phyloP scores from a whole-genome alignment of 2,113 vertebrate species.

The Cebidichthys violaceus region DNA sequence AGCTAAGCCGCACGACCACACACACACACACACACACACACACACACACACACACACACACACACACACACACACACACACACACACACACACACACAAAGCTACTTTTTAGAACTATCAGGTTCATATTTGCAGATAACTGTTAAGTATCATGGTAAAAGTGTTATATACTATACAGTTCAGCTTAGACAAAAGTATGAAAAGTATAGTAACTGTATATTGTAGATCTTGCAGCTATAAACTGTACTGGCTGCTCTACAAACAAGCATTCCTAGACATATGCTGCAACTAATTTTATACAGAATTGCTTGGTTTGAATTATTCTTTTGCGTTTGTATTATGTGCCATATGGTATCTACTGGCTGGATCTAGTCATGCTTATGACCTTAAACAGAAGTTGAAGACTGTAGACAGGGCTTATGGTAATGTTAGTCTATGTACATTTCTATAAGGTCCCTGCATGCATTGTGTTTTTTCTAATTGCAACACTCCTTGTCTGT shows the following conservation, averaged over 20 bases:
- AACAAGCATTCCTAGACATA: background rate
- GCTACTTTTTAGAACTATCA: no score
- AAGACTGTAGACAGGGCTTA: background rate
- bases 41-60: background rate
- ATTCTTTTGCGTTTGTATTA: background rate
- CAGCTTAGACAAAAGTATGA: background rate
- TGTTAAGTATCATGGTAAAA: background rate
- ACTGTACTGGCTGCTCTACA: background rate
- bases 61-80: no score
- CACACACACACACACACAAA: no score
- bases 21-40: constrained; percentile 7
- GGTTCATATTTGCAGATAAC: background rate
- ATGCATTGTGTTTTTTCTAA: background rate
- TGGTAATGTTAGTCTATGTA: background rate
- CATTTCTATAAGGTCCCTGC: background rate
- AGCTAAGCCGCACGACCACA: background rate
- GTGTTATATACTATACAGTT: background rate
- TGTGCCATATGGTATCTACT: constrained; percentile 15
- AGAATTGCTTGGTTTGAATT: background rate
- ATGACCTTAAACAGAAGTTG: constrained; percentile 1
- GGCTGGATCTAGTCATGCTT: background rate
- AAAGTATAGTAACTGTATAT: background rate
- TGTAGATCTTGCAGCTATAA: background rate
- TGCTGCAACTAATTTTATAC: background rate
- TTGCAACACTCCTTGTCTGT: background rate